phyloP scores from a whole-genome alignment of 2,113 vertebrate genomes.

The Vidua macroura region DNA sequence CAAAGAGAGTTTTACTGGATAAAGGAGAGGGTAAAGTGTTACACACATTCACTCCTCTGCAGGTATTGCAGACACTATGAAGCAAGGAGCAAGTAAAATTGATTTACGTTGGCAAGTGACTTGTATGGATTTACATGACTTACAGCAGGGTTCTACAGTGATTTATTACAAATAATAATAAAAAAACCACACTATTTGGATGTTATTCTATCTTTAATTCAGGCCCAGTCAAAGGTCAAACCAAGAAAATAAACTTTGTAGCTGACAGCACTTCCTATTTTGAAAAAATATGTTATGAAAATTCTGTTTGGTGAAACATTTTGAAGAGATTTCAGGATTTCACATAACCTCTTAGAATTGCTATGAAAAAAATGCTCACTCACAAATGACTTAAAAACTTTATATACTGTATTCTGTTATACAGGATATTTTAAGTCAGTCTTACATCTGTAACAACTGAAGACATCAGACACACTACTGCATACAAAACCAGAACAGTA shows the following conservation, averaged over 20 bases:
- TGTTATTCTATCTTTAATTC: not conserved
- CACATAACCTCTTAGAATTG: not conserved
- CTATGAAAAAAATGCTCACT: not conserved
- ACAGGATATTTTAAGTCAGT: not conserved
- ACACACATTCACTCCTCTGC: not conserved
- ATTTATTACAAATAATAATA: not conserved
- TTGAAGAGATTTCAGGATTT: not conserved
- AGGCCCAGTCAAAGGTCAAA: not conserved
- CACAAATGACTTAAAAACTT: not conserved
- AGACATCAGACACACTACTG: not conserved
- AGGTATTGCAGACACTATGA: not conserved
- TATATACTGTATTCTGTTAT: not conserved
- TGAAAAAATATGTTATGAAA: not conserved
- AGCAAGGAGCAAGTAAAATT: not conserved
- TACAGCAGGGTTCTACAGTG: not conserved
- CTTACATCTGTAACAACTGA: not conserved
- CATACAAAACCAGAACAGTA: not conserved
- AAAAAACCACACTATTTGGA: not conserved
- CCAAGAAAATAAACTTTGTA: not conserved
- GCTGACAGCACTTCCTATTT: not conserved
- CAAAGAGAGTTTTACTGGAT: not conserved
- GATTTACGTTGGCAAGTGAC: not conserved
- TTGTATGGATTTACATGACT: not conserved
- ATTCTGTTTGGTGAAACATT: not conserved
- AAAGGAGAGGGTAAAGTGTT: not conserved